Evolutionary conservation across 2,113 vertebrate species (phyloP), one percentile per base, ranked within the genome.

Genomic region (Syngnathus floridae): DNA sequence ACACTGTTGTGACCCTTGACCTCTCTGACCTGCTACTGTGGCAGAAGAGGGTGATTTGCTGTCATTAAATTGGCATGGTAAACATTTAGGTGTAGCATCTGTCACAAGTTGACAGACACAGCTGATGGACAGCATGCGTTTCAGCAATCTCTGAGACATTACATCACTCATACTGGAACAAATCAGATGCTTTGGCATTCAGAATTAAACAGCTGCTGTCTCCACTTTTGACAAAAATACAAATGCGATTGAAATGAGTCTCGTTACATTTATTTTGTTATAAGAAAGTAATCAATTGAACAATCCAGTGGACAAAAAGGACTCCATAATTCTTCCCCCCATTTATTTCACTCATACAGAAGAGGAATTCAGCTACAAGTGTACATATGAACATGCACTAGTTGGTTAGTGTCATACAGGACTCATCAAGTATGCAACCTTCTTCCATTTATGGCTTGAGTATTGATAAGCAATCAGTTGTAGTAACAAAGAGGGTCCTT

Each of bases 401-500:
- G 26, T 26, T 54, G 52, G 22, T 26, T 26, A 31, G 45, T 16
- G 13, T 65, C 36, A 31, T 31, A 31, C 26, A 31, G 26, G 26
- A 31, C 61, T n/a, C 54, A 13, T 49, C n/a, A 7, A 7, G 2
- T 45, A 5, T 52, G 54, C 66, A 51, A 22, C 3, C 43, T 10
- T 35, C 48, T 9, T 22, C 43, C n/a, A 35, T 62, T 67, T 66
- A 70, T 36, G 40, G 48, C 70, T 70, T 16, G 69, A 71, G 73
- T 8, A 16, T 43, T 54, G 62, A 63, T 52, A 55, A 69, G 45
- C 45, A 45, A 60, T 51, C 51, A 70, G 71, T 75, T 75, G 75
- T 74, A 31, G 58, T 59, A 55, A 83, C 74, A 73, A 74, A 85
- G 76, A 80, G 69, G 54, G 64, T 62, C 61, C 81, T 74, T 69